phyloP scores from a whole-genome alignment of 2,797 vertebrate species.

The Vireo griseus region DNA sequence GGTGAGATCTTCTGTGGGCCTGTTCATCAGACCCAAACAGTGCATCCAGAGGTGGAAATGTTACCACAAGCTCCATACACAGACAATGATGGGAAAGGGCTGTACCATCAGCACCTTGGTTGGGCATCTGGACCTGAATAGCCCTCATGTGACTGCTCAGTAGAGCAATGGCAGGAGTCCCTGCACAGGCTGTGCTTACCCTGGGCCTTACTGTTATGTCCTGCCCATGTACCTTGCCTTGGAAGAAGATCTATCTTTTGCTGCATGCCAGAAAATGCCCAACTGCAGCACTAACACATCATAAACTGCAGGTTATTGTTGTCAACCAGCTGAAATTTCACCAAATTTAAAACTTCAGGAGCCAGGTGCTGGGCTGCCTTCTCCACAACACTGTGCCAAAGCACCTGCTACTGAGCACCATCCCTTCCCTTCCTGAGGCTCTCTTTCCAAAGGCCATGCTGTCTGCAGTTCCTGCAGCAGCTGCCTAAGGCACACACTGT shows the following conservation, averaged over 20 bases:
- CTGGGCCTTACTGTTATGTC: neutral
- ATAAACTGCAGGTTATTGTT: neutral
- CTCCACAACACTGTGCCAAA: neutral
- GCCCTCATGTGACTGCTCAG: accelerated
- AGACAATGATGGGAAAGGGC: neutral
- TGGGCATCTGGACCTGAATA: neutral
- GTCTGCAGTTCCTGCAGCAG: neutral
- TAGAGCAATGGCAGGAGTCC: neutral
- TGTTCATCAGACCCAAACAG: accelerated
- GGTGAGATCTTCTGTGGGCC: neutral
- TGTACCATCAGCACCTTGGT: neutral
- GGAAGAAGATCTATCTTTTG: neutral
- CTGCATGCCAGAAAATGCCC: neutral
- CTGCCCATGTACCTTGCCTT: neutral
- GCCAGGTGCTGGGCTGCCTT: neutral
- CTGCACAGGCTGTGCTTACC: neutral
- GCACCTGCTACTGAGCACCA: neutral
- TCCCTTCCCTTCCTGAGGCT: neutral
- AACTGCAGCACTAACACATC: neutral
- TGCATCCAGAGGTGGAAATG: neutral
- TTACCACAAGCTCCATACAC: neutral
- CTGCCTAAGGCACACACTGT: neutral
- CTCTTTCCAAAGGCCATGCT: neutral
- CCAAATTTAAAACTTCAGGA: neutral
- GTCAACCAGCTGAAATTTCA: neutral